Conservation (phyloP, 2,797 vertebrate genomes). For the Melanotaenia parkinsoni region DNA sequence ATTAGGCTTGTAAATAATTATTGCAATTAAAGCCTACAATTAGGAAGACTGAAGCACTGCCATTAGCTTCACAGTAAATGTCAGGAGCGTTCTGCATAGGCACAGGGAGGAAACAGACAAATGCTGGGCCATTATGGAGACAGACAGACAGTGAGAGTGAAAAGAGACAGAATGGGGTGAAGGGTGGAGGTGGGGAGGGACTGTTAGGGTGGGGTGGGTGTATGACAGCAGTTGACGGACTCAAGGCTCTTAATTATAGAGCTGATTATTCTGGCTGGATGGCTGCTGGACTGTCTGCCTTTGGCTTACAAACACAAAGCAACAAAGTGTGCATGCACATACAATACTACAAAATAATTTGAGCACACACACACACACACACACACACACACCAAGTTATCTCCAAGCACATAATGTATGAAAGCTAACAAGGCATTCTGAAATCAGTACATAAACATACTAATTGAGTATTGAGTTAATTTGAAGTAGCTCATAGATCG, state of each 20-base stretch:
- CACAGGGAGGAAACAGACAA: constrained; percentile 73
- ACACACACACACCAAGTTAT: background rate
- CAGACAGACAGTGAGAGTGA: constrained; percentile 68
- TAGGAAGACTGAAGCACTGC: constrained; percentile 80
- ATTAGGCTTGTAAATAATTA: constrained; percentile 90
- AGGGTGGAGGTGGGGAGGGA: constrained; percentile 4
- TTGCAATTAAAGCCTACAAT: constrained; percentile 90
- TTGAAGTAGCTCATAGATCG: constrained; percentile 23
- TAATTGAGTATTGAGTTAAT: background rate
- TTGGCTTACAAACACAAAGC: constrained; percentile 54
- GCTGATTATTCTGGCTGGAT: constrained; percentile 74
- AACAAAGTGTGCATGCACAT: constrained; percentile 28
- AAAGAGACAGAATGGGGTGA: constrained; percentile 51
- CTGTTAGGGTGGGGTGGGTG: constrained; percentile 12
- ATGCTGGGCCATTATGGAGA: constrained; percentile 63
- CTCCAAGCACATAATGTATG: background rate
- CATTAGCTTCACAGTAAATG: constrained; percentile 84
- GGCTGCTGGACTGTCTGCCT: constrained; percentile 62
- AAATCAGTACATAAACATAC: constrained; percentile 18
- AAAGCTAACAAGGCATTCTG: background rate
- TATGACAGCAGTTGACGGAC: constrained; percentile 67
- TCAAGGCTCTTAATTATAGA: constrained; percentile 79
- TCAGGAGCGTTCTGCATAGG: constrained; percentile 75
- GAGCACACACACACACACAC: background rate
- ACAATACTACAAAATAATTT: background rate